phyloP scores from a whole-genome alignment of 2,888 invertebrate genomes.

The Zele albiditarsus region DNA sequence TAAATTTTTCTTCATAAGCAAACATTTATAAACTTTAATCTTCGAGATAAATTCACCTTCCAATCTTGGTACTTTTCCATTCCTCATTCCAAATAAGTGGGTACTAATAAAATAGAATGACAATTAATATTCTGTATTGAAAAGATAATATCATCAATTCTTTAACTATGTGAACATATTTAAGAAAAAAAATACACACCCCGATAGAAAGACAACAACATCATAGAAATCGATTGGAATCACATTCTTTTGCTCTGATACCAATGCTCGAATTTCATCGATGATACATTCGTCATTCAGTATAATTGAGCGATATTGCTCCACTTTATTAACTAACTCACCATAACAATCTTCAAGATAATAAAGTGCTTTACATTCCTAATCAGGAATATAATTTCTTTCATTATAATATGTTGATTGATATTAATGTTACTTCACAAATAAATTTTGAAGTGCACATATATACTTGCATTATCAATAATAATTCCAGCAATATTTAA shows the following conservation, averaged over 20 bases:
- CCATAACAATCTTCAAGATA: background rate
- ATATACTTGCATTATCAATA: background rate
- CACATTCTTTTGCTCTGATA: background rate
- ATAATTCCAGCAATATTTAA: conserved; percentile 2
- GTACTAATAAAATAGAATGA: no score
- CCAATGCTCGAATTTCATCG: background rate
- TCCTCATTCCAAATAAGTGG: no score
- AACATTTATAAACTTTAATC: no score
- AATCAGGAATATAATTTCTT: background rate
- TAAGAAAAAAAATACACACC: background rate
- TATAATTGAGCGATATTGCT: no score
- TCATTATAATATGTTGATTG: background rate
- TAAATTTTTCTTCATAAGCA: no score
- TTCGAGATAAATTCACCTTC: no score
- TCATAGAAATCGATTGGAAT: background rate
- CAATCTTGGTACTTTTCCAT: no score
- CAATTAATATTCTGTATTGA: no score
- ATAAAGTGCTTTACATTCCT: background rate
- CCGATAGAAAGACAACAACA: background rate
- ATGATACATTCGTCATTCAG: background rate
- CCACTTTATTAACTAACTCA: no score
- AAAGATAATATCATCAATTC: no score
- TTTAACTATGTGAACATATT: no score
- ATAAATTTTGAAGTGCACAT: background rate
- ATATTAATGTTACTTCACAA: background rate